Evolutionary conservation across 2,797 vertebrate species (phyloP).

Genomic region (Pseudochaenichthys georgianus): DNA sequence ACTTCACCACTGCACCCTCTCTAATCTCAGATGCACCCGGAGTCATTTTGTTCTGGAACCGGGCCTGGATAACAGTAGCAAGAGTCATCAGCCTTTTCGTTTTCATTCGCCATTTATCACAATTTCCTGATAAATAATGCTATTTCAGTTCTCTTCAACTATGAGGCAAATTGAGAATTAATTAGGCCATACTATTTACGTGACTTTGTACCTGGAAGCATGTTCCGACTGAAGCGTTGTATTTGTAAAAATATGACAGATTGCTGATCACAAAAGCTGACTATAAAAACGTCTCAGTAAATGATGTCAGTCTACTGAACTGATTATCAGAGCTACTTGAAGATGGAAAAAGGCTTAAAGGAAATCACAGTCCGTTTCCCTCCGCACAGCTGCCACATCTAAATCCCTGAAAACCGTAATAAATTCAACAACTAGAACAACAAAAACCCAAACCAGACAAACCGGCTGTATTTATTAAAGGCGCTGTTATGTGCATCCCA

Average conservation of each 20-base stretch:
- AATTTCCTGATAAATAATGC: not conserved
- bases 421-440: slow-evolving; percentile 46
- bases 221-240: too few species aligned
- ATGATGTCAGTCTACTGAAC: slow-evolving; percentile 18
- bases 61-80: too few species aligned
- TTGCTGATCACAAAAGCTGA: not conserved
- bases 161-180: not conserved
- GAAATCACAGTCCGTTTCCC: slow-evolving; percentile 23
- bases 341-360: slow-evolving; percentile 23
- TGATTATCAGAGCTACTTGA: slow-evolving; percentile 26
- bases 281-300: slow-evolving; percentile 8
- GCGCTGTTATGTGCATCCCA: slow-evolving; percentile 53
- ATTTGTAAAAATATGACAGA: slow-evolving; percentile 5
- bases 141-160: not conserved
- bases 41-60: too few species aligned
- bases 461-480: slow-evolving; percentile 73
- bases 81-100: not conserved
- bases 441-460: slow-evolving; percentile 59
- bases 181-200: not conserved
- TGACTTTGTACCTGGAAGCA: not conserved
- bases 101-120: not conserved
- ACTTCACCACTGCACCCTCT: too few species aligned
- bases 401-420: slow-evolving; percentile 47
- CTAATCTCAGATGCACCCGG: too few species aligned
- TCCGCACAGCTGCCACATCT: slow-evolving; percentile 21